Evolutionary conservation across 2,113 vertebrate genomes (phyloP), one percentile per base, ranked within the genome.

Genomic region (Acanthochromis polyacanthus): DNA sequence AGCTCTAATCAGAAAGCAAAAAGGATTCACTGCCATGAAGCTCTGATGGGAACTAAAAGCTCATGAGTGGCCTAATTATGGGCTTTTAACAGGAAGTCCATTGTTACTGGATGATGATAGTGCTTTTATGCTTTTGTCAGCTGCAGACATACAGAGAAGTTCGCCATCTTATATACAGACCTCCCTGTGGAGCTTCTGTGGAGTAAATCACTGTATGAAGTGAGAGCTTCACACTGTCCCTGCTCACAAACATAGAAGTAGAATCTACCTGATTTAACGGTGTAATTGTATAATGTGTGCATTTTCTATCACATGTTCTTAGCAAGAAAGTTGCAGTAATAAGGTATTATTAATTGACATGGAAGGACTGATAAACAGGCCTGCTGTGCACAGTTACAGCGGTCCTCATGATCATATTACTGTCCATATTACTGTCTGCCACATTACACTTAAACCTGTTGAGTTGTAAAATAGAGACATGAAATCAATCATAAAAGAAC

Each of bases 21-120:
- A 78, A 59, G 10, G 65, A 77, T 87, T 68, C 25, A 9, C 64
- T 74, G 38, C 63, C 84, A 86, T 88, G 63, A 92, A 56, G 79
- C 85, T 70, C 74, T 90, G 75, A 91, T 89, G 91, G 80, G 78
- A 89, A 66, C 89, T 93, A 93, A 94, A 93, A 93, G 92, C 90
- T 71, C 52, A 55, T 46, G 73, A 71, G 65, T 60, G 16, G 71
- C 71, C 62, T 76, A 69, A 65, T 89, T 80, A 90, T 88, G 84
- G 86, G 88, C 92, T 93, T 90, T 93, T 89, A 93, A 90, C 80
- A 84, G 87, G 87, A 88, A 87, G 87, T 76, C 51, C 55, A 40
- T 74, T 65, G 77, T 71, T 87, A 53, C 82, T 64, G 62, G 36
- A 71, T 66, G 66, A 60, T 86, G 83, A 67, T 72, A 85, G 88